Evolutionary conservation across 2,888 invertebrate genomes (phyloP).

Genomic region (Drosophila diplacantha): DNA sequence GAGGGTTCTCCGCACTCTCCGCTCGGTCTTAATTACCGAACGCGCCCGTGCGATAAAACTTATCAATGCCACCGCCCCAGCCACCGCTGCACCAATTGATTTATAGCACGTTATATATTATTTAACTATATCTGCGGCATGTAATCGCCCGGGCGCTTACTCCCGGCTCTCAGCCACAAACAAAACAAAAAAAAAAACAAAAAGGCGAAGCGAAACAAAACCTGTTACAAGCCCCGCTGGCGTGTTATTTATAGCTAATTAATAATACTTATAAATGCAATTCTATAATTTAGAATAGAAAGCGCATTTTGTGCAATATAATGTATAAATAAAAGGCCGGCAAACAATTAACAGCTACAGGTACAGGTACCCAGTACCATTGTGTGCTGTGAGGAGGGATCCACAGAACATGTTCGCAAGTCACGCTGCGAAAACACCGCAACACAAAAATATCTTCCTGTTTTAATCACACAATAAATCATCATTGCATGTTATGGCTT

Average conservation of each 20-base stretch:
- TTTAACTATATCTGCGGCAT: slow-evolving; percentile 56
- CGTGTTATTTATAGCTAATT: slow-evolving; percentile 70
- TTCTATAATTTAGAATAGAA: slow-evolving; percentile 68
- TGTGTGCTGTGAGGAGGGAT: slow-evolving; percentile 9
- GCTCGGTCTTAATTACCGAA: slow-evolving; percentile 59
- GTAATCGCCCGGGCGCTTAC: slow-evolving; percentile 58
- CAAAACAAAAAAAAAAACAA: background rate
- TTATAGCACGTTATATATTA: slow-evolving; percentile 65
- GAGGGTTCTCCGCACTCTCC: background rate
- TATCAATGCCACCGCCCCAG: slow-evolving; percentile 50
- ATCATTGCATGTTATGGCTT: slow-evolving; percentile 50
- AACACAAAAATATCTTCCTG: slow-evolving; percentile 63
- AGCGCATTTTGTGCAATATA: slow-evolving; percentile 43
- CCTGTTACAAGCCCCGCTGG: slow-evolving; percentile 54
- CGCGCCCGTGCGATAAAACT: slow-evolving; percentile 69
- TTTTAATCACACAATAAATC: slow-evolving; percentile 68
- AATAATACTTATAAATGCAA: slow-evolving; percentile 71
- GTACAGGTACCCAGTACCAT: background rate
- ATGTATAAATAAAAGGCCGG: slow-evolving; percentile 51
- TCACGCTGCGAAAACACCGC: slow-evolving; percentile 54
- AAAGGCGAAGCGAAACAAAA: slow-evolving; percentile 23
- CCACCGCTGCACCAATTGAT: slow-evolving; percentile 50
- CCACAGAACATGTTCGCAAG: slow-evolving; percentile 56
- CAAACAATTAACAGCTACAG: slow-evolving; percentile 52
- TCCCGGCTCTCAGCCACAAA: slow-evolving; percentile 25